These are phyloP conservation scores for Tamias sibiricus DNA, from an alignment of 2,113 vertebrate species.

Conservation along the genomic window DNA sequence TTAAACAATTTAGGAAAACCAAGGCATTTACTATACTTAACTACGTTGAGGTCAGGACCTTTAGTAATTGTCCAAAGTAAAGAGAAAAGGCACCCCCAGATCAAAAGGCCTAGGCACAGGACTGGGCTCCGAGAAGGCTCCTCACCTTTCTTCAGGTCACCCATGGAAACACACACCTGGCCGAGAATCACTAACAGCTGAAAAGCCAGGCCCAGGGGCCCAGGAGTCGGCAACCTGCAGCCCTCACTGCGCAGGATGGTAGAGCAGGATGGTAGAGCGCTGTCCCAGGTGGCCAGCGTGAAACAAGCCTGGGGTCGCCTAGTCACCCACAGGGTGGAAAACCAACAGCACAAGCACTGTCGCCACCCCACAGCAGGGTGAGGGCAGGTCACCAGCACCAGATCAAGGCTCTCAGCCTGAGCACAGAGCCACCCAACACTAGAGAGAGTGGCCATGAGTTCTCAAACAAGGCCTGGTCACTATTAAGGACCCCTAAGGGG, in stretches of 20 bases:
- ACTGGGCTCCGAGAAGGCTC: background rate
- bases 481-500: background rate
- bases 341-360: background rate
- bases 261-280: too few species aligned
- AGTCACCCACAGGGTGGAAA: background rate
- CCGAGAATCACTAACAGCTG: background rate
- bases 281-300: background rate
- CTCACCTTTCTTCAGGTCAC: fast-evolving
- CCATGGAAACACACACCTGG: background rate
- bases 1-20: background rate
- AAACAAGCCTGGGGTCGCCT: background rate
- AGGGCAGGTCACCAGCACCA: background rate
- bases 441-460: background rate
- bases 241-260: background rate
- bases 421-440: background rate
- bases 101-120: background rate
- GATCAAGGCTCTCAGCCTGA: background rate
- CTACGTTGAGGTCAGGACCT: background rate
- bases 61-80: background rate
- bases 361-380: fast-evolving
- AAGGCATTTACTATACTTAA: background rate
- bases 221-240: too few species aligned
- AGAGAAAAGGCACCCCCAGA: background rate
- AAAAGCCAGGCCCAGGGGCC: background rate
- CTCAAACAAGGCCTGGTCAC: background rate